Base-by-base conservation (phyloP, 2,797 vertebrate species). In the Thaleichthys pacificus region DNA sequence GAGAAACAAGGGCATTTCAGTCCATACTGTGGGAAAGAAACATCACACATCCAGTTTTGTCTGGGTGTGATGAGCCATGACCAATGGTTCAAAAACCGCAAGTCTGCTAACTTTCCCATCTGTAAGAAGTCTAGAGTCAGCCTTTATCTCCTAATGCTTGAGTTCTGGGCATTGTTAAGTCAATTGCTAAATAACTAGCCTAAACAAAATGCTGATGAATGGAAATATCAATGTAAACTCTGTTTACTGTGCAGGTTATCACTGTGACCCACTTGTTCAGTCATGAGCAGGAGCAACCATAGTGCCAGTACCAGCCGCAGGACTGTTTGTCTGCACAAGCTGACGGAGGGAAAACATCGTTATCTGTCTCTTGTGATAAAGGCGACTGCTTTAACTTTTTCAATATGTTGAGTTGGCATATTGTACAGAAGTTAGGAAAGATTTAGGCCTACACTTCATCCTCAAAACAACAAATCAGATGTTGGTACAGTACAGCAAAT, bases 191-290 rank as follows among this genome's bases (percentile, higher is more conserved):
- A 62, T 21, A 32, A 68, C 19, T 5, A 54, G 51, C 51, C 51
- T 54, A 54, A 54, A 68, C 79, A 80, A 83, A 72, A 83, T 54
- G 66, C 28, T 21, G 58, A 61, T 70, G 68, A 61, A 61, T 17
- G 21, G 73, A 75, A 79, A 70, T 80, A 71, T 32, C 22, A 35
- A 70, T 82, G 69, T 62, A 49, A 75, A 84, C 72, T 82, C 56
- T 81, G 82, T 87, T 87, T 82, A 79, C 74, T 77, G 54, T 70
- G 80, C 68, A 58, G 63, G 66, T 77, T 74, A 66, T 67, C 58
- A 51, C 70, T 77, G 74, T 82, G 80, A 85, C 81, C 80, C 87
- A 80, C 75, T 60, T 74, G 69, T 35, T 79, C 70, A 77, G 21
- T 66, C 17, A 54, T 30, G 51, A 54, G 51, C 75, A 63, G 77